Evolutionary conservation across 1,140 invertebrate species (phyloP).

Genomic region (Drosophila nebulosa): DNA sequence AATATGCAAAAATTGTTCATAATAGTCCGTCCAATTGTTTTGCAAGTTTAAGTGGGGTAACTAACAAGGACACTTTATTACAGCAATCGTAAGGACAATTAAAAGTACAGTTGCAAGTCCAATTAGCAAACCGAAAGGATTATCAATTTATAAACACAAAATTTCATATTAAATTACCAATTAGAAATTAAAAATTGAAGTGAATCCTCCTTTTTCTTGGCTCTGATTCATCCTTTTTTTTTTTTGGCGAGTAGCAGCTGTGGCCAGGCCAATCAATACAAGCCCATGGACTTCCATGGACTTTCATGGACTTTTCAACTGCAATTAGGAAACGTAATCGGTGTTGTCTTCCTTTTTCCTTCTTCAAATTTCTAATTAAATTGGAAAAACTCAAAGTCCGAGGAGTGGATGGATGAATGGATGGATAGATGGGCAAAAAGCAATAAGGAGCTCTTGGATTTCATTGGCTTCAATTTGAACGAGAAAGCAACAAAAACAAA

Average conservation of each 20-base stretch:
- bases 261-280: not conserved
- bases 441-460: not conserved
- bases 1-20: too few relatives aligned
- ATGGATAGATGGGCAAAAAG: not conserved
- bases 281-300: not conserved
- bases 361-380: not conserved
- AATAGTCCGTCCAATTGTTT: too few relatives aligned
- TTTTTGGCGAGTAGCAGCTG: not conserved
- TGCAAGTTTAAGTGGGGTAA: too few relatives aligned
- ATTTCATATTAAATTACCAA: not conserved
- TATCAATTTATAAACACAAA: not conserved
- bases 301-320: not conserved
- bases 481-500: not conserved
- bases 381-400: not conserved
- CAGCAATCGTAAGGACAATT: not conserved
- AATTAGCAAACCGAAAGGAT: not conserved
- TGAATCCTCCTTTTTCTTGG: not conserved
- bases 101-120: not conserved
- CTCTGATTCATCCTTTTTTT: too few relatives aligned
- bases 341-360: not conserved
- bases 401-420: not conserved
- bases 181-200: not conserved
- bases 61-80: not conserved
- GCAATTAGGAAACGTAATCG: not conserved
- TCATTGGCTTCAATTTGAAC: not conserved